Conservation (phyloP, 2,797 vertebrate genomes). For the Tragopan temminckii region DNA sequence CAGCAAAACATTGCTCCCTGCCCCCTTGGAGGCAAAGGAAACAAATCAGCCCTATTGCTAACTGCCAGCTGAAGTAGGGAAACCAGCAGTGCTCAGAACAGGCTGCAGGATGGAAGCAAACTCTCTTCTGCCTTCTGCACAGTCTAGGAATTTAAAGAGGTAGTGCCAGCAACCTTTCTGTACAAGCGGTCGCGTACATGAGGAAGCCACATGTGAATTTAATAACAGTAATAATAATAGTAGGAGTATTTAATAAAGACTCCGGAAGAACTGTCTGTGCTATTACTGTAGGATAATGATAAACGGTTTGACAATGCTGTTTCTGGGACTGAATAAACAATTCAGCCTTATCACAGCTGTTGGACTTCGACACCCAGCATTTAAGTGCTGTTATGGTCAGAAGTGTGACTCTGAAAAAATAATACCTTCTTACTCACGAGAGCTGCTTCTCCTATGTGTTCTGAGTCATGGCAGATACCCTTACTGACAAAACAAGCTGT, state of each 20-base stretch:
- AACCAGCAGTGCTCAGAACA: constrained; percentile 21
- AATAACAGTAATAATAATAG: constrained; percentile 28
- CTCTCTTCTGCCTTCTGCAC: neutral
- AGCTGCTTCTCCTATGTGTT: neutral
- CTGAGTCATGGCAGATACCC: neutral
- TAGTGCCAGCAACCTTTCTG: neutral
- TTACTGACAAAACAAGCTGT: constrained; percentile 11
- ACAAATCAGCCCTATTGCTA: constrained; percentile 46
- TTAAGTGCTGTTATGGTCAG: constrained; percentile 17
- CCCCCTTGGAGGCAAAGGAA: constrained; percentile 23
- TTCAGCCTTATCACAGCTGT: constrained; percentile 15
- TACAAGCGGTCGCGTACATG: neutral
- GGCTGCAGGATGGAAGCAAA: neutral
- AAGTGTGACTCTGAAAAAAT: constrained; percentile 33
- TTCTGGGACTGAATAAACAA: constrained; percentile 45
- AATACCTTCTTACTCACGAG: neutral
- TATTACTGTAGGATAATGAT: constrained; percentile 15
- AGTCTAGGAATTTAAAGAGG: constrained; percentile 50
- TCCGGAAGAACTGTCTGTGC: neutral
- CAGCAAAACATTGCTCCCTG: constrained; percentile 9
- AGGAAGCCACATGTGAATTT: neutral
- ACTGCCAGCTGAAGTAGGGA: constrained; percentile 9
- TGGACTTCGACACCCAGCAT: constrained; percentile 1
- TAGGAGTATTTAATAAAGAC: constrained; percentile 12
- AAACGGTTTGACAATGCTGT: neutral